Evolutionary conservation across 1,140 invertebrate species (phyloP), one percentile per base, ranked within the genome.

Genomic region (Musca domestica): DNA sequence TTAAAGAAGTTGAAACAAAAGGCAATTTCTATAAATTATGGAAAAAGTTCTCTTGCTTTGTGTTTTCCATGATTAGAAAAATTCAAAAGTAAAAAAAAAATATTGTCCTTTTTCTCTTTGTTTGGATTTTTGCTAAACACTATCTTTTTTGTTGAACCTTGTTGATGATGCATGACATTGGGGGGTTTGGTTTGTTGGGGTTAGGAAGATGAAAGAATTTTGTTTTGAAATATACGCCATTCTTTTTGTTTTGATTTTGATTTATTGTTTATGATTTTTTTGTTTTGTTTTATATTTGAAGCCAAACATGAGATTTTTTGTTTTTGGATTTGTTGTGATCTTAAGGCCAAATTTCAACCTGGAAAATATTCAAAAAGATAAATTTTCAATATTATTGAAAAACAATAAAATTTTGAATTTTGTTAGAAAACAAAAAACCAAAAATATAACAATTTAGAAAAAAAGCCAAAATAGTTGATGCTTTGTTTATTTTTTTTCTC

Each of bases 61-160:
- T 20, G 7, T 20, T 61, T 7, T 61, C 34, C 15, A 19, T 20
- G 56, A 19, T 61, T 22, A n/a, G 2, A 27, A 41, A 41, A 41
- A 41, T 10, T 41, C 12, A 34, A 41, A 41, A 41, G n/a, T 30
- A 41, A 20, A 20, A 41, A 41, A 22, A 61, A 61, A 41, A 61
- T 61, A 34, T 61, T 61, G 56, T 61, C 56, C 56, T 61, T 61
- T 61, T 61, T 61, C 56, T 61, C 56, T 61, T 61, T 56, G 22
- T 56, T 58, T 34, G 34, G 17, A 9, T 61, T 56, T 56, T 22
- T 20, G 10, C 10, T 46, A 20, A 20, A 51, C 7, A 20, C 5
- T 20, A 19, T 51, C 20, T 51, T 19, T 49, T 49, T 49, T 14
- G 17, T 51, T 19, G 48, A 20, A 20, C 12, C 20, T 51, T 5